Evolutionary conservation across 2,797 vertebrate genomes (phyloP), one percentile per base, ranked within the genome.

Genomic region (Clarias pachynema): DNA sequence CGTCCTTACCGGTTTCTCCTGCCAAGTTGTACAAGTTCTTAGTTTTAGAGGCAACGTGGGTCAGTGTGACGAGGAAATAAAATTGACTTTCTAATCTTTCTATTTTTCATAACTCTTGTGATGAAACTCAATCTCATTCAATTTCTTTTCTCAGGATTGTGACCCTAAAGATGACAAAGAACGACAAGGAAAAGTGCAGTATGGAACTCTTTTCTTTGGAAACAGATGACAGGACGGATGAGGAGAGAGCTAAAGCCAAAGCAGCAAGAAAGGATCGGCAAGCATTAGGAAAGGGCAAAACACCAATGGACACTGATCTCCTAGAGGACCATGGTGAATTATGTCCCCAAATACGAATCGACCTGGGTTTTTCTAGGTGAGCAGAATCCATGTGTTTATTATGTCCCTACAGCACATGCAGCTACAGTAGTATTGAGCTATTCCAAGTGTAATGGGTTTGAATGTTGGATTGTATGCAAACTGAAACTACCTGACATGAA

Each of bases 261-360:
- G 86, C 7, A 31, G 57, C 12, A 0, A 92, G 88, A 57, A 88
- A 89, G 37, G 82, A 84, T 77, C 60, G 60, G 1, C 60, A 77
- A 29, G 89, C 10, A 0, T 86, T 90, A 86, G 87, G 95, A 65
- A 82, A 92, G 18, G 92, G 94, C 40, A 94, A 91, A 85, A 94
- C 94, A 5, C 95, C 96, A 20, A 97, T 97, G 96, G 97, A 98
- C 90, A 96, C 96, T 1, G 92, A 96, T 62, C 97, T 95, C 59
- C 94, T 96, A 85, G 95, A 97, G 90, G 95, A 97, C 49, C 91
- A 95, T 65, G 93, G 94, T 79, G 0, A 75, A 0, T 68, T 86
- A 53, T 90, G 90, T 62, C 91, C 93, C 56, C 63, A 93, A 89
- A 90, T 97, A 83, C 96, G 93, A 88, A 93, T 97, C 80, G 95